Conservation (phyloP, 2,113 vertebrate species). For the Turdus rufiventris region DNA sequence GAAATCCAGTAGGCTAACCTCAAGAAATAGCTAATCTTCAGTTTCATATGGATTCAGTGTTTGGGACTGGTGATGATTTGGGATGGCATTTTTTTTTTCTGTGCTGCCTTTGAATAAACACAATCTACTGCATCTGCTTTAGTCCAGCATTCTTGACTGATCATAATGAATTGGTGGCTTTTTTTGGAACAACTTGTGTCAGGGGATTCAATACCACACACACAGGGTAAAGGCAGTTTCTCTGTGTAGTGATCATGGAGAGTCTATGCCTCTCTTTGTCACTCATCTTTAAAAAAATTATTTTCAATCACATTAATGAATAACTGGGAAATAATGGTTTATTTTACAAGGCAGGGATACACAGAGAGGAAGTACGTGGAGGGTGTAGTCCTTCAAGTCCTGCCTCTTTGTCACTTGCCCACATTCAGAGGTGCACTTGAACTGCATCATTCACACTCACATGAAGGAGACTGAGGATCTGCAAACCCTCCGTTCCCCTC, state of each 20-base stretch:
- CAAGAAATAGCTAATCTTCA: background rate
- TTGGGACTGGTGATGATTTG: background rate
- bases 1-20: background rate
- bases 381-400: background rate
- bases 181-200: background rate
- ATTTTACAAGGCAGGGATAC: background rate
- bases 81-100: background rate
- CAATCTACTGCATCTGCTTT: background rate
- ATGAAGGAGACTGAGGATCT: background rate
- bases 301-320: background rate
- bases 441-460: fast-evolving
- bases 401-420: background rate
- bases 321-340: background rate
- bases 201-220: background rate
- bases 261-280: background rate
- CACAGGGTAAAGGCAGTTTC: background rate
- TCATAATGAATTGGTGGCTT: background rate
- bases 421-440: background rate
- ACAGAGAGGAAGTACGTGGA: background rate
- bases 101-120: background rate
- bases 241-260: background rate
- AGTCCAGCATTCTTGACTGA: background rate
- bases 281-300: background rate
- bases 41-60: background rate
- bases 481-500: background rate